A percentile compares a stretch with the other conserved stretches of the same genome.
Evolutionary conservation across 2,797 vertebrate species (phyloP).

Genomic region (Gadopsis bispinosus): DNA sequence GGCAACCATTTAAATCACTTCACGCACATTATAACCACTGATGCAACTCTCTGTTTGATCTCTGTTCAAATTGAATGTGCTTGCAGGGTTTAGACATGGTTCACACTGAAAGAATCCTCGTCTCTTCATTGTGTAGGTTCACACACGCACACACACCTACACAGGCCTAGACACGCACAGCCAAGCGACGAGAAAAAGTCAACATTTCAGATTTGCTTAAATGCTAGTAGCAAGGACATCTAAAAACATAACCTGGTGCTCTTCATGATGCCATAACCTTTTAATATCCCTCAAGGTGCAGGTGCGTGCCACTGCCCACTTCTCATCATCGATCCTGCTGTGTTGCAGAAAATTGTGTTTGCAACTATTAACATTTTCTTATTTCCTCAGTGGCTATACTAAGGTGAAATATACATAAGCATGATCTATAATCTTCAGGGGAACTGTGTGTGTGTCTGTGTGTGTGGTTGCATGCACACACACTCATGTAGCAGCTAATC

Average conservation of each 20-base stretch:
- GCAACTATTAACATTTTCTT: slow-evolving; percentile 53
- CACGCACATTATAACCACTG: slow-evolving; percentile 51
- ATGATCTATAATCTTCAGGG: slow-evolving; percentile 61
- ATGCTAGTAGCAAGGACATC: no score
- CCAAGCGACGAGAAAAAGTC: neutral
- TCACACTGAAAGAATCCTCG: slow-evolving; percentile 31
- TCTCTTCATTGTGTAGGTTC: slow-evolving; percentile 6
- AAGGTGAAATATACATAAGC: slow-evolving; percentile 64
- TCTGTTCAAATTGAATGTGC: slow-evolving; percentile 52
- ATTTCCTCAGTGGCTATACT: slow-evolving; percentile 67
- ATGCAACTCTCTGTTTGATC: slow-evolving; percentile 68
- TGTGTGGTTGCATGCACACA: slow-evolving; percentile 32
- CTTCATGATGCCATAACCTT: neutral
- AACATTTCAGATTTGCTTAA: slow-evolving; percentile 8
- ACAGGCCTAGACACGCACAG: neutral
- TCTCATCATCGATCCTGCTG: slow-evolving; percentile 42
- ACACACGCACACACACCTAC: slow-evolving; percentile 16
- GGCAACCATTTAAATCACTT: slow-evolving; percentile 53
- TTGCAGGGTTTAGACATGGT: slow-evolving; percentile 47
- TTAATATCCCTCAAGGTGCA: slow-evolving; percentile 15
- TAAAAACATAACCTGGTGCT: neutral
- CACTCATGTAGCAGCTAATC: slow-evolving; percentile 65
- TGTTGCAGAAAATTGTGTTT: slow-evolving; percentile 58
- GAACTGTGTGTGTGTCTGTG: slow-evolving; percentile 24
- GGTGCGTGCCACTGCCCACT: neutral